Evolutionary conservation across 2,888 invertebrate species (phyloP), one percentile per base, ranked within the genome.

Genomic region (Dioctria rufipes): DNA sequence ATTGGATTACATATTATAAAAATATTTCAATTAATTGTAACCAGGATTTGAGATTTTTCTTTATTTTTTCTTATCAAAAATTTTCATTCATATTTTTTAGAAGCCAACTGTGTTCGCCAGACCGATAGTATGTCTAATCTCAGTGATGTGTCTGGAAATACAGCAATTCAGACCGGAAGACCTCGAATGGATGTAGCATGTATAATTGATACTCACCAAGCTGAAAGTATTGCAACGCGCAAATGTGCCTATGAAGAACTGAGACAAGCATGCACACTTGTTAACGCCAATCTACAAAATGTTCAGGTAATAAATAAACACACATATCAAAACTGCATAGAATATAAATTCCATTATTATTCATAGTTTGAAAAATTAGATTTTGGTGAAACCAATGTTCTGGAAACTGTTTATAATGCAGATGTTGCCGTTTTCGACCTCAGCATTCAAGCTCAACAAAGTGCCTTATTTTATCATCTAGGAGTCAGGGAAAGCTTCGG

Each of bases 401-500:
- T 98, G 86, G 98, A 98, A 88, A 94, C 94, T 84, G 99, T 99
- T 90, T 99, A 99, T 90, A 98, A 98, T 92, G 99, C 99, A 0
- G 99, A 99, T 89, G 97, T 99, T 66, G 98, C 97, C 0, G 92
- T 99, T 60, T 97, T 99, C 63, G 99, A 99, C 89, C 91, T 99
- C 84, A 97, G 97, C 51, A 90, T 98, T 78, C 94, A 95, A 85
- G 90, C 95, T 42, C 99, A 99, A 89, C 98, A 98, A 88, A 96
- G 97, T 84, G 94, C 98, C 0, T 90, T 99, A 81, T 95, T 97
- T 85, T 99, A 99, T 90, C 98, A 99, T 87, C 92, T 99, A 71
- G 99, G 99, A 63, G 98, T 99, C 0, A 91, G 99, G 75, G 98
- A 99, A 90, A 98, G 98, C 88, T 98, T 98, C 90, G 96, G 96